A percentile compares a stretch with the other conserved stretches of the same genome.
phyloP scores from a whole-genome alignment of 2,888 invertebrate species.

The Lasius platythorax region DNA sequence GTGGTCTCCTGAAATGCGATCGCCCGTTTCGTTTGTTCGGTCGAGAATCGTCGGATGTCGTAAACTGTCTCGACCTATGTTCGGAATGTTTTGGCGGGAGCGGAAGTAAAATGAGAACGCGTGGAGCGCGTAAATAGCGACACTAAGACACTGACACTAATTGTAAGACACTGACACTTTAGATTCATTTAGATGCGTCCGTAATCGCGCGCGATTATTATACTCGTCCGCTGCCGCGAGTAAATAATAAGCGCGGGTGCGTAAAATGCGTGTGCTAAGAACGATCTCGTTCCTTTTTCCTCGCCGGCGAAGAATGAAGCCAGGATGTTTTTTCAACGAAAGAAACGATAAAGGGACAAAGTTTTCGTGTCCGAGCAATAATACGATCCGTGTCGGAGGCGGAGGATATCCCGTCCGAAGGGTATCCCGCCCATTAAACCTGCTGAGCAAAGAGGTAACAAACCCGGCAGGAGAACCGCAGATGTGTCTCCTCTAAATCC shows the following conservation, averaged over 20 bases:
- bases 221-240: neutral
- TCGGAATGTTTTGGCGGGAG: neutral
- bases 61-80: conserved; percentile 21
- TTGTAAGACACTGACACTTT: no score
- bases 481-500: conserved; percentile 62
- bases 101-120: conserved; percentile 27
- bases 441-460: conserved; percentile 69
- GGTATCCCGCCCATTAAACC: conserved; percentile 78
- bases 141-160: conserved; percentile 37
- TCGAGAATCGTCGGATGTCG: conserved; percentile 22
- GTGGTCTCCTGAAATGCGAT: conserved; percentile 20
- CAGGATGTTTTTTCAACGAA: conserved; percentile 52
- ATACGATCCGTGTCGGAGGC: conserved; percentile 73
- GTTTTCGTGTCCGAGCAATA: conserved; percentile 66
- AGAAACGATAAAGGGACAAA: conserved; percentile 44
- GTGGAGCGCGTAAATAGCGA: conserved; percentile 55
- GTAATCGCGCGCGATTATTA: conserved; percentile 45
- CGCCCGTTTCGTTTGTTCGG: neutral
- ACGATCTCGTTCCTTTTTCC: conserved; percentile 34
- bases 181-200: neutral
- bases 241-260: neutral
- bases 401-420: conserved; percentile 72
- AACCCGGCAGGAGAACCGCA: conserved; percentile 56
- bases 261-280: neutral
- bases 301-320: conserved; percentile 26